Conservation (phyloP, 2,113 vertebrate genomes). For the Chloropsis hardwickii region DNA sequence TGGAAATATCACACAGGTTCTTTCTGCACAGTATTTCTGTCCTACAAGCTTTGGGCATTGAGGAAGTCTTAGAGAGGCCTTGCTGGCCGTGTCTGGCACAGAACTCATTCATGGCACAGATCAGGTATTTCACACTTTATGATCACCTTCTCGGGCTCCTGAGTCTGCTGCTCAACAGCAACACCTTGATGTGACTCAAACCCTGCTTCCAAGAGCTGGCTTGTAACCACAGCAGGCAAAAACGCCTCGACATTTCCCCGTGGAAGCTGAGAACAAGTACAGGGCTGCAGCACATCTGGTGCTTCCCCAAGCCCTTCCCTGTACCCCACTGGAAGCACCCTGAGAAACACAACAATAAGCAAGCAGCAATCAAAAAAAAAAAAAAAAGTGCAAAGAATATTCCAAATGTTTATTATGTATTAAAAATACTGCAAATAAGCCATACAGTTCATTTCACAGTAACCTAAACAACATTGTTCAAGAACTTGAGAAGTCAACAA, state of each 20-base stretch:
- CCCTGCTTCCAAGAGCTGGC: neutral
- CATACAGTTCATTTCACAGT: slow-evolving; percentile 78
- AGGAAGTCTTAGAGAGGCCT: neutral
- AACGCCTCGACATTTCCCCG: accelerated
- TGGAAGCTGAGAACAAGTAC: neutral
- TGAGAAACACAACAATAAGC: neutral
- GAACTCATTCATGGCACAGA: neutral
- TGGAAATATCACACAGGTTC: neutral
- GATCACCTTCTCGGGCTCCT: neutral
- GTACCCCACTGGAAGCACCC: neutral
- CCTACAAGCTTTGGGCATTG: neutral
- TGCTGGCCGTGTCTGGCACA: neutral
- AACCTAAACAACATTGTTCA: slow-evolving; percentile 69
- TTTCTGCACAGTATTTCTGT: neutral
- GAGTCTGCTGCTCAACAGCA: neutral
- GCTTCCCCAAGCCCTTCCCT: neutral
- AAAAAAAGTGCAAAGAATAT: slow-evolving; percentile 66
- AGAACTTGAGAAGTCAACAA: slow-evolving; percentile 60
- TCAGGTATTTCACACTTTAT: neutral
- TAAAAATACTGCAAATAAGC: slow-evolving; percentile 77
- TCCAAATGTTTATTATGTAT: slow-evolving; percentile 80
- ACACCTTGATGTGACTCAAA: neutral
- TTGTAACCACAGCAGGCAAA: neutral
- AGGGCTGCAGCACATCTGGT: neutral
- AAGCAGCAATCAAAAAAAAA: neutral